These are phyloP conservation scores for Thereva nobilitata DNA, from an alignment of 2,888 invertebrate species.

Conservation along the genomic window DNA sequence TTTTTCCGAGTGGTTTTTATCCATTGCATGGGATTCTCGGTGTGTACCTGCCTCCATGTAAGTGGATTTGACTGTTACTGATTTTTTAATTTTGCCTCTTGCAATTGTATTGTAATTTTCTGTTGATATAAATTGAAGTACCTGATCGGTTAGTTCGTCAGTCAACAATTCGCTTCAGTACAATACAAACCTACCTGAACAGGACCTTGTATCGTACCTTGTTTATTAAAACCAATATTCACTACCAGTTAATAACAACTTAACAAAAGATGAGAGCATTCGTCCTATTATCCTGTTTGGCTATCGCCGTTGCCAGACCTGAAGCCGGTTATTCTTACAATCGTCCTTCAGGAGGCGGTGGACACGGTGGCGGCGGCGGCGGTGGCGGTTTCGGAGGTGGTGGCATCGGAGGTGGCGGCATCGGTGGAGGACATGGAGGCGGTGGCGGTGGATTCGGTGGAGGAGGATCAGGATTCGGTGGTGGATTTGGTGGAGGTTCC, in stretches of 20 bases:
- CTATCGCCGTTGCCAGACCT: conserved; percentile 56
- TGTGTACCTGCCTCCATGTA: conserved; percentile 24
- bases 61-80: conserved; percentile 36
- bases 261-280: conserved; percentile 54
- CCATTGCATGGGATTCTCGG: conserved; percentile 17
- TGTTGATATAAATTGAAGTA: conserved; percentile 59
- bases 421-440: conserved; percentile 46
- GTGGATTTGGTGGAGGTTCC: conserved; percentile 41
- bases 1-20: conserved; percentile 20
- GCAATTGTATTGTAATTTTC: conserved; percentile 39
- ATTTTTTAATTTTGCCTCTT: conserved; percentile 27
- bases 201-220: no score
- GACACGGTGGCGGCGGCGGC: conserved; percentile 49
- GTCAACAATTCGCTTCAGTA: conserved; percentile 59
- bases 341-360: conserved; percentile 56
- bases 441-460: conserved; percentile 53
- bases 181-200: conserved; percentile 45
- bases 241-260: conserved; percentile 39
- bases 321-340: conserved; percentile 59
- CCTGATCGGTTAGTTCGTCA: conserved; percentile 56
- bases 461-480: conserved; percentile 45
- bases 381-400: conserved; percentile 49
- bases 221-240: conserved; percentile 45
- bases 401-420: conserved; percentile 49
- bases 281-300: conserved; percentile 58